Evolutionary conservation across 2,113 vertebrate species (phyloP).

Genomic region (Saiga tatarica): DNA sequence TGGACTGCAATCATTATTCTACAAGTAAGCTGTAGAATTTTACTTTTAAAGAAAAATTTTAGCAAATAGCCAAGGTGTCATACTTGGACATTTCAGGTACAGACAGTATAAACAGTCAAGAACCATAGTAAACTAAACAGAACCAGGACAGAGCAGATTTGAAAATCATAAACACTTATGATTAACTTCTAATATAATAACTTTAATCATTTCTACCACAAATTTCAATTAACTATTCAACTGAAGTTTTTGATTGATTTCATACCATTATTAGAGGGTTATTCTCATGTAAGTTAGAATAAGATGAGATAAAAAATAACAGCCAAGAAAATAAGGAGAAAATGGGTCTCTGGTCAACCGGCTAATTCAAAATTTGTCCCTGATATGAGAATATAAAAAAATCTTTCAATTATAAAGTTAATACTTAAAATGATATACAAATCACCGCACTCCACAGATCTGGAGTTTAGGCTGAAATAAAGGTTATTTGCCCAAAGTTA

Average conservation of each 20-base stretch:
- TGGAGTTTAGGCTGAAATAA: not conserved
- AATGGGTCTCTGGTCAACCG: not conserved
- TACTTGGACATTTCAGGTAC: not conserved
- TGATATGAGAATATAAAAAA: not conserved
- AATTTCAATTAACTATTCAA: not conserved
- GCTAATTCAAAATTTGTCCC: not conserved
- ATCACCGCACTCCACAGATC: not conserved
- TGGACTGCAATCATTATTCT: not conserved
- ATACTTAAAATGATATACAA: not conserved
- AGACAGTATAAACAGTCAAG: not conserved
- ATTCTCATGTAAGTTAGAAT: not conserved
- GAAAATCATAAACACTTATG: not conserved
- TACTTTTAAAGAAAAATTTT: not conserved
- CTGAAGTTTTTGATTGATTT: not conserved
- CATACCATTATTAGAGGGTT: not conserved
- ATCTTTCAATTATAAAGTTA: constrained; percentile 81
- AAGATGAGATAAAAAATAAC: not conserved
- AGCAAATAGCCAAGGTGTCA: not conserved
- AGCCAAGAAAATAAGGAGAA: not conserved
- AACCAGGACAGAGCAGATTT: not conserved
- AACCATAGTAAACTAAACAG: not conserved
- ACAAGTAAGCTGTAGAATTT: not conserved
- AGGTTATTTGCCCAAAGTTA: not conserved
- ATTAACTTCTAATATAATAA: not conserved
- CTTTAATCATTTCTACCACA: not conserved